Conservation (phyloP, 2,888 invertebrate species). For the Pharmacophagus antenor region DNA sequence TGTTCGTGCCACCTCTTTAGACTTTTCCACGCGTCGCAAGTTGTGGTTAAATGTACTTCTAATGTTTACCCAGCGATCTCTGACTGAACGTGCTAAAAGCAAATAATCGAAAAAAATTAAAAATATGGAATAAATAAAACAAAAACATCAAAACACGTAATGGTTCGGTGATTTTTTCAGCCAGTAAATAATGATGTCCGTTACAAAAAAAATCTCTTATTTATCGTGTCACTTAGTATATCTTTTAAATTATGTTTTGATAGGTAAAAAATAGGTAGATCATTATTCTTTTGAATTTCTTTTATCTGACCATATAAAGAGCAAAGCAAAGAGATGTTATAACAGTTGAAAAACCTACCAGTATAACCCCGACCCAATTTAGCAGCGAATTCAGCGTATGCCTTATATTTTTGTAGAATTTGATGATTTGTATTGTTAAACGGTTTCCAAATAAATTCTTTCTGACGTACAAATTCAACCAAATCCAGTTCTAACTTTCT, state of each 20-base stretch:
- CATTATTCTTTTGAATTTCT: too few relatives aligned
- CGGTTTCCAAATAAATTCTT: constrained; percentile 67
- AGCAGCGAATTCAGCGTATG: constrained; percentile 71
- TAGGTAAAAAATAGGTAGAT: too few relatives aligned
- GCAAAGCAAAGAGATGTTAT: too few relatives aligned
- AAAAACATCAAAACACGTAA: background rate
- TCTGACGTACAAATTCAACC: constrained; percentile 61
- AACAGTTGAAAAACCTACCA: constrained; percentile 45
- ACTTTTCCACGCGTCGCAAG: constrained; percentile 58
- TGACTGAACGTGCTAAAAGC: constrained; percentile 59
- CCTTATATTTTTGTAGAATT: constrained; percentile 71
- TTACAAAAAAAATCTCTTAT: too few relatives aligned
- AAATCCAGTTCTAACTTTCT: constrained; percentile 68
- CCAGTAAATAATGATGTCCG: too few relatives aligned
- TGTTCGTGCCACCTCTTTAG: constrained; percentile 50
- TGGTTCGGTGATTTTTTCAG: too few relatives aligned
- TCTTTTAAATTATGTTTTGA: too few relatives aligned
- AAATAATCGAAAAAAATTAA: background rate
- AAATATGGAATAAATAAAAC: background rate
- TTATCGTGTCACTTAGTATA: too few relatives aligned
- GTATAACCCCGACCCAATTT: constrained; percentile 64
- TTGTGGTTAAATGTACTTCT: constrained; percentile 73
- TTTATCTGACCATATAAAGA: too few relatives aligned
- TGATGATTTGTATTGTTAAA: constrained; percentile 70
- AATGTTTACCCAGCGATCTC: constrained; percentile 74